phyloP scores from a whole-genome alignment of 2,113 vertebrate genomes.

The Callospermophilus lateralis region DNA sequence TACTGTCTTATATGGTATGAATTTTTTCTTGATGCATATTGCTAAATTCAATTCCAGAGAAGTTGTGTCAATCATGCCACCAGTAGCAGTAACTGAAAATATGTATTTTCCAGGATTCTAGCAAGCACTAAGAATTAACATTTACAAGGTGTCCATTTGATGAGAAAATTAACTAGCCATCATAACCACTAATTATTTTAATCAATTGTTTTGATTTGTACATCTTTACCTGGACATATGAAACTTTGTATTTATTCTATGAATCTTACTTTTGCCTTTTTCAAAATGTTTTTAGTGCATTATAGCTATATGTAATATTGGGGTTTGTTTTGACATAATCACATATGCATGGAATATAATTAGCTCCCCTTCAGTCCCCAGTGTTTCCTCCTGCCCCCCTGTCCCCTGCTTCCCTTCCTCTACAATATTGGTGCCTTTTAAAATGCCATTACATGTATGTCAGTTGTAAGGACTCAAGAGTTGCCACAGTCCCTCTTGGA shows the following conservation, averaged over 20 bases:
- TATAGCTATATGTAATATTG: too few relatives aligned
- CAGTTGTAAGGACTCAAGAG: too few relatives aligned
- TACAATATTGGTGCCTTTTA: too few relatives aligned
- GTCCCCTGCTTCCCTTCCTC: too few relatives aligned
- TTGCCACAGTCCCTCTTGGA: too few relatives aligned
- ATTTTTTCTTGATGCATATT: constrained; percentile 24
- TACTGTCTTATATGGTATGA: not conserved
- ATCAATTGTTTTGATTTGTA: not conserved
- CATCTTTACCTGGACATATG: not conserved
- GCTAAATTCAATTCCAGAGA: constrained; percentile 51
- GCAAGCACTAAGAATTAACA: not conserved
- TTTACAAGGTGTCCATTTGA: constrained; percentile 7
- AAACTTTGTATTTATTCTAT: not conserved
- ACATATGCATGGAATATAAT: too few relatives aligned
- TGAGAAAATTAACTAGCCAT: not conserved
- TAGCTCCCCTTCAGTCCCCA: too few relatives aligned
- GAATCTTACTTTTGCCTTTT: not conserved
- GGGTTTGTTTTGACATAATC: too few relatives aligned
- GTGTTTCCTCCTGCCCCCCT: too few relatives aligned
- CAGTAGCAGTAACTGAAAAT: not conserved
- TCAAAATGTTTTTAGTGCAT: too few relatives aligned
- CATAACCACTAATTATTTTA: not conserved
- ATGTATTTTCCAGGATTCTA: not conserved
- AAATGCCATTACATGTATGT: too few relatives aligned
- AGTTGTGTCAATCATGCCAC: not conserved